Evolutionary conservation across 37 sponge, comb jelly and placozoan genomes (phyloP).

Genomic region (Spongilla lacustris): DNA sequence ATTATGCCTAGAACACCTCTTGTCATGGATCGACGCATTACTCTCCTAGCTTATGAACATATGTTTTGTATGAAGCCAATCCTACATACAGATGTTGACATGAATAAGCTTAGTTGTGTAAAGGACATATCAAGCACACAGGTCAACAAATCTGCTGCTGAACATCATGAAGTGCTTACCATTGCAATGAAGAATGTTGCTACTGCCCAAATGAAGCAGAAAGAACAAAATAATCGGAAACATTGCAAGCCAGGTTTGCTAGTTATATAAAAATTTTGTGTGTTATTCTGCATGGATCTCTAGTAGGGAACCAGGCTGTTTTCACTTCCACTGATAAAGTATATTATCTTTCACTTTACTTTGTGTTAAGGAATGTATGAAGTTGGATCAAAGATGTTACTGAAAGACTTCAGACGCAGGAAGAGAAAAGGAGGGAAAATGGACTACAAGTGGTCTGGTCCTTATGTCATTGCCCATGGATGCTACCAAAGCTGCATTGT

Average conservation of each 20-base stretch:
- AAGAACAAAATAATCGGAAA: neutral
- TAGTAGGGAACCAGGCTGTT: no score
- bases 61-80: neutral
- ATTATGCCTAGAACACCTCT: neutral
- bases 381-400: neutral
- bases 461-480: neutral
- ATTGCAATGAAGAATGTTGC: no score
- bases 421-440: constrained; percentile 8
- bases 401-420: neutral
- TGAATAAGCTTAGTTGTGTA: no score
- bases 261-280: no score
- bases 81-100: no score
- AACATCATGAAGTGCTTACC: no score
- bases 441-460: neutral
- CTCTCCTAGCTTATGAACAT: neutral
- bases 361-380: neutral
- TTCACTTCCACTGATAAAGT: no score
- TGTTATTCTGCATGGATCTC: no score
- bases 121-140: no score
- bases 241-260: no score
- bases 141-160: no score
- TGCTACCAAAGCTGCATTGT: neutral
- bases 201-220: no score
- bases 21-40: neutral
- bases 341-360: neutral